These are phyloP conservation scores for Seladonia tumulorum DNA, from an alignment of 2,888 invertebrate genomes.

Conservation along the genomic window DNA sequence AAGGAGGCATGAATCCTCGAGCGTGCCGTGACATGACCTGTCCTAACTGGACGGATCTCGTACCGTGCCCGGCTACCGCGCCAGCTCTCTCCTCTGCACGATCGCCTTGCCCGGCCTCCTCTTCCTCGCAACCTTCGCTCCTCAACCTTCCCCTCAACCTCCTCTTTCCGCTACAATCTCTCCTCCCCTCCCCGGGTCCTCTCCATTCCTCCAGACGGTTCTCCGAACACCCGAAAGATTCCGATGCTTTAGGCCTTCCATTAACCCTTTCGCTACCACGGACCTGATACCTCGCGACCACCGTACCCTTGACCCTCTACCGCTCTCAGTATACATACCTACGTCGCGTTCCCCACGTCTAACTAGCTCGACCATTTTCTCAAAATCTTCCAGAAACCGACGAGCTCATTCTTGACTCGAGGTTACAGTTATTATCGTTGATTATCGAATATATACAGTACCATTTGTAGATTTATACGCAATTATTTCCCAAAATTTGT, in stretches of 20 bases:
- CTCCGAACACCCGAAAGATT: neutral
- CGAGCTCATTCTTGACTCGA: no score
- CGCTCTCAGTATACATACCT: neutral
- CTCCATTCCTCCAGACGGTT: neutral
- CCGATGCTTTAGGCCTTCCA: neutral
- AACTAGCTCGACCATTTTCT: neutral
- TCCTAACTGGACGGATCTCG: slow-evolving; percentile 64
- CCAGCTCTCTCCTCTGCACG: slow-evolving; percentile 32
- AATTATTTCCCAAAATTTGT: no score
- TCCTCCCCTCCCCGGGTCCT: neutral
- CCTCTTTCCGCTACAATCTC: neutral
- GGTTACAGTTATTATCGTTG: no score
- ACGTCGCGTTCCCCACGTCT: neutral
- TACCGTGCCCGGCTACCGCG: slow-evolving; percentile 50
- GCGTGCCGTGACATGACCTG: slow-evolving; percentile 65
- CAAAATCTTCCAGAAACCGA: neutral
- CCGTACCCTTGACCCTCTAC: neutral
- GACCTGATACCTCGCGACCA: neutral
- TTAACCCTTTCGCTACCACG: neutral
- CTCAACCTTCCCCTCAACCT: no score
- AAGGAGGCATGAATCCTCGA: slow-evolving; percentile 56
- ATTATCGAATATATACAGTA: no score
- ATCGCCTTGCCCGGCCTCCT: slow-evolving; percentile 18
- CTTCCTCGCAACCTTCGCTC: slow-evolving; percentile 4
- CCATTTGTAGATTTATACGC: no score